Percentiles rank a stretch among this genome's conserved stretches.
Evolutionary conservation across 1,140 invertebrate genomes (phyloP).

Genomic region (Anthonomus grandis): DNA sequence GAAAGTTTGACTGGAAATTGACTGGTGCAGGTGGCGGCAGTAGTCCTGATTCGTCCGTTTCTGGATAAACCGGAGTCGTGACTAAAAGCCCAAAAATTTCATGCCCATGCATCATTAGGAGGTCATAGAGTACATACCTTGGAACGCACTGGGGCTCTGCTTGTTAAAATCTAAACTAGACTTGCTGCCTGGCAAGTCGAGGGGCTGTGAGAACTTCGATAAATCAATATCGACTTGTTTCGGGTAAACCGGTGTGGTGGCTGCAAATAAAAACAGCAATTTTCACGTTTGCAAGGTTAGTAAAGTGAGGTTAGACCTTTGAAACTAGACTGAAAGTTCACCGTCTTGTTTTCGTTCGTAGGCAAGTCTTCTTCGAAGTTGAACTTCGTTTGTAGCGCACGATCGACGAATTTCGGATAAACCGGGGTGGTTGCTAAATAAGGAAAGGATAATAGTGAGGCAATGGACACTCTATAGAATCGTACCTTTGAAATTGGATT

Average conservation of each 20-base stretch:
- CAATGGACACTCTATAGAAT: too few species aligned
- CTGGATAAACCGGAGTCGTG: slow-evolving; percentile 34
- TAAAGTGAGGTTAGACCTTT: not conserved
- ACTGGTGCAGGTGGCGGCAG: slow-evolving; percentile 28
- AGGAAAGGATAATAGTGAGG: too few species aligned
- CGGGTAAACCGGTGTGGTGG: slow-evolving; percentile 45
- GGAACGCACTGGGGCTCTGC: too few species aligned
- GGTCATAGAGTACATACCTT: too few species aligned
- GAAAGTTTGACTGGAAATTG: slow-evolving; percentile 31
- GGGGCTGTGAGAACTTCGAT: slow-evolving; percentile 13
- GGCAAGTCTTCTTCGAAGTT: slow-evolving; percentile 15
- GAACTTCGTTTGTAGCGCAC: slow-evolving; percentile 9
- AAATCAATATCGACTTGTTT: slow-evolving; percentile 28
- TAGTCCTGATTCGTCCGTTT: slow-evolving; percentile 28
- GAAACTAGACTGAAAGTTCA: too few species aligned
- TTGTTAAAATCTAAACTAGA: too few species aligned
- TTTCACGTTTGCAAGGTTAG: not conserved
- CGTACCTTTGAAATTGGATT: slow-evolving; percentile 28
- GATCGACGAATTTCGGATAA: slow-evolving; percentile 36
- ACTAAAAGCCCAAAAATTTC: too few species aligned
- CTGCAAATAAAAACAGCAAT: slow-evolving; percentile 6
- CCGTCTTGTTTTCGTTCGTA: slow-evolving; percentile 13
- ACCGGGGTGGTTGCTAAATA: slow-evolving; percentile 44
- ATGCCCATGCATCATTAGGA: too few species aligned
- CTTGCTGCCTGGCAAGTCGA: slow-evolving; percentile 17